These are phyloP conservation scores for Lampropteryx suffumata DNA, from an alignment of 2,888 invertebrate genomes.

Conservation along the genomic window DNA sequence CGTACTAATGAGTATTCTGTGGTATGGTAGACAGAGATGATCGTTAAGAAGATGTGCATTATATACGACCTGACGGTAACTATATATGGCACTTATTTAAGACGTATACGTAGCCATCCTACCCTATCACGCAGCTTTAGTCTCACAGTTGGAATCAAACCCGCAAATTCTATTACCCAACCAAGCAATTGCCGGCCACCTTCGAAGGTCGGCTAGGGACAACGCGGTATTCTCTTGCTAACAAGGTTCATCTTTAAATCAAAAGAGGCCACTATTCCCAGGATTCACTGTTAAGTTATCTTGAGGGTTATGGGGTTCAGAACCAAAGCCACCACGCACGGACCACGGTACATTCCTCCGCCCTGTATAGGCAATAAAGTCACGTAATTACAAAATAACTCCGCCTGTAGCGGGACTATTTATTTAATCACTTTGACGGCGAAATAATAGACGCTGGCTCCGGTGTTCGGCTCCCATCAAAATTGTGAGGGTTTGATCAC, in stretches of 20 bases:
- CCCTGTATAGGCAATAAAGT: constrained; percentile 72
- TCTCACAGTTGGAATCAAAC: too few relatives aligned
- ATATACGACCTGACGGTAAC: too few relatives aligned
- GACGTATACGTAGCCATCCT: too few relatives aligned
- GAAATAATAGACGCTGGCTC: constrained; percentile 67
- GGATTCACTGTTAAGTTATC: constrained; percentile 13
- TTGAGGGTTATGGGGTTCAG: constrained; percentile 47
- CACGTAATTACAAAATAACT: constrained; percentile 79
- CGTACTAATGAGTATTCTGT: too few relatives aligned
- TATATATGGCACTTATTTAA: too few relatives aligned
- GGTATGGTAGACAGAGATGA: too few relatives aligned
- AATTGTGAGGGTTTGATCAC: constrained; percentile 46
- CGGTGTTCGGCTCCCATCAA: constrained; percentile 56
- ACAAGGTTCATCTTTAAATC: neutral
- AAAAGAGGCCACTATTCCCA: constrained; percentile 12
- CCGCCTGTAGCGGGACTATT: constrained; percentile 71
- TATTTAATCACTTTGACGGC: constrained; percentile 82
- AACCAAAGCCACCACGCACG: constrained; percentile 41
- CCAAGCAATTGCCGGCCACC: too few relatives aligned
- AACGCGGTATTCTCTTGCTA: neutral
- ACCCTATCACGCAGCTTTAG: too few relatives aligned
- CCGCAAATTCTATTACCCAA: too few relatives aligned
- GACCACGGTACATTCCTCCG: constrained; percentile 72
- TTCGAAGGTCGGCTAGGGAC: too few relatives aligned
- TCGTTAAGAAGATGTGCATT: too few relatives aligned